phyloP scores from a whole-genome alignment of 1,140 invertebrate genomes.

The Orussus abietinus region DNA sequence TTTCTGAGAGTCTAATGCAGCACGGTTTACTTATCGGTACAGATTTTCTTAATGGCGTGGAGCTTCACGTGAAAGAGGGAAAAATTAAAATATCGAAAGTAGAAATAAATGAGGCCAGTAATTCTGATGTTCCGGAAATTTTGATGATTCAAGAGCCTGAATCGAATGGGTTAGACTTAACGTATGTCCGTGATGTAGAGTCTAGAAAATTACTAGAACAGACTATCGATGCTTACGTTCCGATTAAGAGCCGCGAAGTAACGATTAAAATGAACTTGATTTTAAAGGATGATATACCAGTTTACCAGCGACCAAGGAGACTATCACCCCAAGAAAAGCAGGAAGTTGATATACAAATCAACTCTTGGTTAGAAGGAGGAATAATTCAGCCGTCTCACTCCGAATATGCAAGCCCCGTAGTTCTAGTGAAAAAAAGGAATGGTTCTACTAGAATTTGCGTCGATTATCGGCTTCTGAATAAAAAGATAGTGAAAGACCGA shows the following conservation, averaged over 20 bases:
- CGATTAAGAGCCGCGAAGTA: background rate
- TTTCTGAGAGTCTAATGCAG: conserved; percentile 5
- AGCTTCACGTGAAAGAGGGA: background rate
- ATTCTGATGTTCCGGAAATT: background rate
- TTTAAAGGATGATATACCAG: background rate
- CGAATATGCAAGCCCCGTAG: conserved; percentile 45
- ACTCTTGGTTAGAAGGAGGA: background rate
- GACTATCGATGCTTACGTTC: background rate
- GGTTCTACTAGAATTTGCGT: background rate
- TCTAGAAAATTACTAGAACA: background rate
- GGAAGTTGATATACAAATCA: background rate
- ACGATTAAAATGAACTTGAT: background rate
- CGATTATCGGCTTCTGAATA: background rate
- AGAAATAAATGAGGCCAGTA: background rate
- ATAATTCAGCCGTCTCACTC: conserved; percentile 26
- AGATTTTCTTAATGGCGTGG: conserved; percentile 15
- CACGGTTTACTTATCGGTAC: conserved; percentile 13
- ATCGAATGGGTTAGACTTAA: background rate
- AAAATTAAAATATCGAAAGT: conserved; percentile 7
- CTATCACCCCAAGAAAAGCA: background rate
- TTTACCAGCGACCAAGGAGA: background rate
- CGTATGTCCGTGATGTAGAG: background rate
- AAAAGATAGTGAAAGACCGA: too few relatives aligned
- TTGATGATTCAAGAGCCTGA: background rate
- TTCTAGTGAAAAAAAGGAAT: conserved; percentile 51